Base-by-base conservation (phyloP, 1,140 invertebrate species). In the Drosophila eugracilis region DNA sequence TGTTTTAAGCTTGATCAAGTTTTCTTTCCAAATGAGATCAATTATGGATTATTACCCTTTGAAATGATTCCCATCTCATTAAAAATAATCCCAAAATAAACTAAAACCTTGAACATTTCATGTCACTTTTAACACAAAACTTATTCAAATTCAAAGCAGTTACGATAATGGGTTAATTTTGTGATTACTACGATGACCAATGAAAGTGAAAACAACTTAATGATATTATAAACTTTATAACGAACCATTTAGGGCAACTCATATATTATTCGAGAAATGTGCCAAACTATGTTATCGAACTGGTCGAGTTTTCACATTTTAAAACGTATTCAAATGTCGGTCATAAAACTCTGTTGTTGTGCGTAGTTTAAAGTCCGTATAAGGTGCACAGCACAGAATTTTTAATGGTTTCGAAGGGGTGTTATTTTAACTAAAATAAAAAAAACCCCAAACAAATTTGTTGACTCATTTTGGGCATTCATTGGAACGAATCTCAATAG, bases 181-280 rank as follows among this genome's bases (percentile, higher is more conserved):
- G 22, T 24, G 7, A 19, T 21, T 49, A 22, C 17, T 5, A 12
- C 12, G 30, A 39, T 26, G 36, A 21, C 9, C 32, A 66, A 66
- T 15, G 48, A 67, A 67, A 67, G 63, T 67, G 63, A 44, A 41
- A 67, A 52, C 37, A 26, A 9, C 19, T 65, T 34, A 10, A 28
- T 34, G 26, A 17, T 9, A 49, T 37, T 22, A 48, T 37, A 48
- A 26, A 14, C 22, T 21, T 37, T 21, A 28, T 37, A 26, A 4
- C 10, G 1, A 24, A 41, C 26, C 44, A 28, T 24, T 50, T 34
- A 1, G 30, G 28, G 15, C 6, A 52, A 26, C 28, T 67, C 47
- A 67, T 67, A n/a, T 67, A 62, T 32, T 67, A 67, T 67, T 36
- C 63, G 4, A 67, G 67, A 7, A 42, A 52, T 53, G 45, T 53